These are phyloP conservation scores for Penaeus vannamei DNA, from an alignment of 1,140 invertebrate genomes.

Conservation along the genomic window DNA sequence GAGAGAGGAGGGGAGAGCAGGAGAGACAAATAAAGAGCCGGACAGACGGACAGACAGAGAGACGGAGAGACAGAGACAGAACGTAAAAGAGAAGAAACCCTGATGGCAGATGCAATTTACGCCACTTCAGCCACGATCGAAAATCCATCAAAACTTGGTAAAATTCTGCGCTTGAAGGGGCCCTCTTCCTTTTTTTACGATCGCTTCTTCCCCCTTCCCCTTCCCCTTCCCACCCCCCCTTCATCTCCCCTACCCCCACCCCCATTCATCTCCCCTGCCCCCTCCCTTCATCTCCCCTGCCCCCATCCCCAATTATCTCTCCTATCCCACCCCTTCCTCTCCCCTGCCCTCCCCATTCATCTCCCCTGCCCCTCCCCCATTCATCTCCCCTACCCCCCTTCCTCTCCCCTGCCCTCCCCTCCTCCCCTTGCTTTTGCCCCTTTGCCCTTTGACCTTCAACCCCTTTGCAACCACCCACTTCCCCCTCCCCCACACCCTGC, in stretches of 20 bases:
- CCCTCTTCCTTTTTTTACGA: not conserved
- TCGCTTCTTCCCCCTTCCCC: not conserved
- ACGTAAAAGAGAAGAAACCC: not conserved
- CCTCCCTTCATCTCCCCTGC: not conserved
- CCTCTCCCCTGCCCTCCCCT: not conserved
- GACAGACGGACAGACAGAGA: not conserved
- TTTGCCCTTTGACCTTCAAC: conserved; percentile 12
- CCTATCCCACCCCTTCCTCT: not conserved
- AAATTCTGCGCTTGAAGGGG: conserved; percentile 51
- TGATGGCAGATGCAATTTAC: conserved; percentile 48
- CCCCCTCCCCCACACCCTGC: no score
- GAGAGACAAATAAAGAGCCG: no score
- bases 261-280: not conserved
- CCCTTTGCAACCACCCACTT: no score
- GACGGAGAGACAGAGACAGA: not conserved
- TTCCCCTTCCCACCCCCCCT: not conserved
- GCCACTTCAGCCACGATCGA: conserved; percentile 49
- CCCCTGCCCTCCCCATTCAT: not conserved
- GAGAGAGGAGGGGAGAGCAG: no score
- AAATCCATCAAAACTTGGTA: conserved; percentile 54
- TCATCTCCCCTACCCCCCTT: not conserved
- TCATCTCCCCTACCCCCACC: not conserved
- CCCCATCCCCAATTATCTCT: not conserved
- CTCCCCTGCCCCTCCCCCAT: not conserved
- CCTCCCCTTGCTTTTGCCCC: not conserved